Conservation (phyloP, 2,113 vertebrate species). For the Tapirus terrestris region DNA sequence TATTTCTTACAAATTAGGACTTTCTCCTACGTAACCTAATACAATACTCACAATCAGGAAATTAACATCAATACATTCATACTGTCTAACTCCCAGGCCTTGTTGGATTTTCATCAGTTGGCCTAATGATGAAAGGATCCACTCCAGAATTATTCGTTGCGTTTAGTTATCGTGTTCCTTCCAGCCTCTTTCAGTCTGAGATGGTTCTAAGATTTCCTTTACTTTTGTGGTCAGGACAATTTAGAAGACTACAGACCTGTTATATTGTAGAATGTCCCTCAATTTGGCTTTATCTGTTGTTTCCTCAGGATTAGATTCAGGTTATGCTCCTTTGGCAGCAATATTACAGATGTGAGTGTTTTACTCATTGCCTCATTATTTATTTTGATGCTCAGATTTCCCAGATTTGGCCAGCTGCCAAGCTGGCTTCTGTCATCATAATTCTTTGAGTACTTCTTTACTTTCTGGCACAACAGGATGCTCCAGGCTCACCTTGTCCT, state of each 20-base stretch:
- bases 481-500: conserved; percentile 2
- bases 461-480: conserved; percentile 29
- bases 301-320: background rate
- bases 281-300: conserved; percentile 36
- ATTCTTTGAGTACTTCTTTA: conserved; percentile 31
- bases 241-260: background rate
- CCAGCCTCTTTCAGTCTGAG: conserved; percentile 15
- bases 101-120: background rate
- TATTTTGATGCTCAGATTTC: conserved; percentile 53
- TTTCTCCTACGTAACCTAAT: background rate
- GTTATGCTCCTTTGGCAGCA: conserved; percentile 1
- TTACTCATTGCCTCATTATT: conserved; percentile 40
- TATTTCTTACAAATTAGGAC: background rate
- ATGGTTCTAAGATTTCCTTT: background rate
- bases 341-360: conserved; percentile 15
- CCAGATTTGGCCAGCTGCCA: conserved; percentile 9
- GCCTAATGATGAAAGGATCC: background rate
- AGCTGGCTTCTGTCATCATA: background rate
- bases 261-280: background rate
- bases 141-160: background rate
- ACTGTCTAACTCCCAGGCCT: background rate
- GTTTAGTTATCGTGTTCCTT: background rate
- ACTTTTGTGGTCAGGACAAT: background rate
- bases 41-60: background rate
- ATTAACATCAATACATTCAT: background rate